Evolutionary conservation across 2,797 vertebrate genomes (phyloP).

Genomic region (Eupleurogrammus muticus): DNA sequence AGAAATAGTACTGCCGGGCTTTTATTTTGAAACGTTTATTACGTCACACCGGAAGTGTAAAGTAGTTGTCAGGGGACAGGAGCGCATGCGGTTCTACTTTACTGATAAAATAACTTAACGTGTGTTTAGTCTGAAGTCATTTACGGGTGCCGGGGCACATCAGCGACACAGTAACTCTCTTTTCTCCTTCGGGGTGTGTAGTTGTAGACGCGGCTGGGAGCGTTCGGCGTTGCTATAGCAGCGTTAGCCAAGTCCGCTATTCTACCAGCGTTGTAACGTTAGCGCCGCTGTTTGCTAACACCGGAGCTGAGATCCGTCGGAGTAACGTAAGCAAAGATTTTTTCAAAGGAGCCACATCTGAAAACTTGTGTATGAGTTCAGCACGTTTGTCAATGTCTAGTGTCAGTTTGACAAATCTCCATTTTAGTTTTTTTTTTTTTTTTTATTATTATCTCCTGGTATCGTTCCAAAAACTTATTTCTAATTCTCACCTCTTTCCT

Average conservation of each 20-base stretch:
- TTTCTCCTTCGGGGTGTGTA: constrained; percentile 46
- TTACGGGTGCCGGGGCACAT: background rate
- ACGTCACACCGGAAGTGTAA: constrained; percentile 39
- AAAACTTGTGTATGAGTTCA: background rate
- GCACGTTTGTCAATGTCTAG: too few species aligned
- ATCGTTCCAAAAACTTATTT: background rate
- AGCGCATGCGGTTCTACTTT: background rate
- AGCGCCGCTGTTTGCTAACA: background rate
- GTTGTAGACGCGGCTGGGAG: background rate
- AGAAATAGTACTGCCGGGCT: too few species aligned
- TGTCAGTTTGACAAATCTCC: background rate
- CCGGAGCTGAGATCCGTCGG: background rate
- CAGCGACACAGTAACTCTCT: background rate
- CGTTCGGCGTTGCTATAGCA: background rate
- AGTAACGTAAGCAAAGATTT: background rate
- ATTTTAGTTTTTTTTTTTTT: too few species aligned
- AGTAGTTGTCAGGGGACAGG: background rate
- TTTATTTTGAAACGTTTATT: background rate
- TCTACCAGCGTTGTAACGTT: background rate
- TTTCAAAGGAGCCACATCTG: background rate
- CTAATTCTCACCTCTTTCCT: too few species aligned
- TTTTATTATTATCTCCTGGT: background rate
- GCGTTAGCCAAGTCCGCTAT: constrained; percentile 28
- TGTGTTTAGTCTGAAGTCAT: background rate
- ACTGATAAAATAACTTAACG: background rate